Conservation (phyloP, 2,888 invertebrate genomes). For the Lepidochrysops patricia region DNA sequence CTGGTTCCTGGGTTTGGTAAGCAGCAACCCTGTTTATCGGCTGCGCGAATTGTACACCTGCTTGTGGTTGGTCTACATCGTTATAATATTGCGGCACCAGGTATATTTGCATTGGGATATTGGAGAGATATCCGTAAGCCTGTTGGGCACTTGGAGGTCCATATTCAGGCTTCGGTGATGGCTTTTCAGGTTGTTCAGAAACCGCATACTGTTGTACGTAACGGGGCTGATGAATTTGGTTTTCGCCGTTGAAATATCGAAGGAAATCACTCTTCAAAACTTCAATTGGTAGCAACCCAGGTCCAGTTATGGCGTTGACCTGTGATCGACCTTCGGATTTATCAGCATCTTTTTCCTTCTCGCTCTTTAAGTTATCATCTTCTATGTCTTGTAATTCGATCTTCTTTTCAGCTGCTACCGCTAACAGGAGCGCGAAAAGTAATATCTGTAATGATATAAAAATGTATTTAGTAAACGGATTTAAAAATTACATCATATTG, state of each 20-base stretch:
- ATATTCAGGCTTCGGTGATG: conserved; percentile 35
- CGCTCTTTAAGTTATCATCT: conserved; percentile 78
- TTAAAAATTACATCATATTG: too few species aligned
- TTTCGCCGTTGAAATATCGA: conserved; percentile 42
- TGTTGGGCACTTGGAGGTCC: conserved; percentile 39
- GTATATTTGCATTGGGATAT: conserved; percentile 65
- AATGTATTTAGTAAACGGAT: too few species aligned
- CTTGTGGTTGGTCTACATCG: conserved; percentile 37
- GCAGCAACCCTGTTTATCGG: conserved; percentile 30
- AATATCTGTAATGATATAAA: conserved; percentile 47
- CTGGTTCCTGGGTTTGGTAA: conserved; percentile 40
- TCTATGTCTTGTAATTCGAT: conserved; percentile 84
- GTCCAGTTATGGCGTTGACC: conserved; percentile 28
- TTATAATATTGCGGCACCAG: conserved; percentile 61
- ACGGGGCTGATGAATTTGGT: conserved; percentile 37
- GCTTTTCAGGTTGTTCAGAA: conserved; percentile 51
- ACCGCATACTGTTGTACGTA: conserved; percentile 63
- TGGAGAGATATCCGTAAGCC: conserved; percentile 59
- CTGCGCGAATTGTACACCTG: conserved; percentile 38
- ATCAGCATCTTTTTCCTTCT: conserved; percentile 54
- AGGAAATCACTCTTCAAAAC: conserved; percentile 50
- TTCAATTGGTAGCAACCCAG: conserved; percentile 39
- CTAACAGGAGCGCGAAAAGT: conserved; percentile 42
- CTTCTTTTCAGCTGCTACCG: conserved; percentile 73
- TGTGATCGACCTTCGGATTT: conserved; percentile 38